A percentile compares a stretch with the other conserved stretches of the same genome.
Evolutionary conservation across 2,113 vertebrate genomes (phyloP).

Genomic region (Petroica traversi): DNA sequence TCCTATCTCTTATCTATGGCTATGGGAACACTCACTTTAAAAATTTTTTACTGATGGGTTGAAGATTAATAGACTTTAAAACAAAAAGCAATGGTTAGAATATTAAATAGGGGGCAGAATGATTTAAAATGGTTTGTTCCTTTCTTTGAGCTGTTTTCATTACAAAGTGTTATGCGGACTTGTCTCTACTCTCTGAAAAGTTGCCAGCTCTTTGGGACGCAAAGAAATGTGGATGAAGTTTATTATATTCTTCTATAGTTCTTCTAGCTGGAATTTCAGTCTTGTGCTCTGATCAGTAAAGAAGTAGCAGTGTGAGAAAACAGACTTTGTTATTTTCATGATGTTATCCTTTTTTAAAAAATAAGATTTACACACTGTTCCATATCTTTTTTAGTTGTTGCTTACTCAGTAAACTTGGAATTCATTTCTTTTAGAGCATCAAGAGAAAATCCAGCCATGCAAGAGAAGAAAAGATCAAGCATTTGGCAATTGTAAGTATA

Average conservation of each 20-base stretch:
- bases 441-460: conserved; percentile 90
- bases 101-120: background rate
- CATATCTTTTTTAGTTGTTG: background rate
- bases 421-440: conserved; percentile 83
- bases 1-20: background rate
- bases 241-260: background rate
- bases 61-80: background rate
- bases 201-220: background rate
- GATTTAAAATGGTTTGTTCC: background rate
- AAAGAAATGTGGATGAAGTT: background rate
- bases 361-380: background rate
- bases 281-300: background rate
- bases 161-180: background rate
- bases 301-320: background rate
- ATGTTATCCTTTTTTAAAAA: background rate
- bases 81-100: background rate
- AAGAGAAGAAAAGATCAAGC: conserved; percentile 97
- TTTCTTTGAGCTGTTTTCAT: background rate
- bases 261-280: background rate
- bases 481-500: conserved; percentile 98
- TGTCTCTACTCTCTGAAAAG: background rate
- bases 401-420: conserved; percentile 2
- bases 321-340: background rate
- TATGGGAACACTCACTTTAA: background rate
- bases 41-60: background rate